Conservation (phyloP, 2,888 invertebrate genomes). For the Cerceris rybyensis region DNA sequence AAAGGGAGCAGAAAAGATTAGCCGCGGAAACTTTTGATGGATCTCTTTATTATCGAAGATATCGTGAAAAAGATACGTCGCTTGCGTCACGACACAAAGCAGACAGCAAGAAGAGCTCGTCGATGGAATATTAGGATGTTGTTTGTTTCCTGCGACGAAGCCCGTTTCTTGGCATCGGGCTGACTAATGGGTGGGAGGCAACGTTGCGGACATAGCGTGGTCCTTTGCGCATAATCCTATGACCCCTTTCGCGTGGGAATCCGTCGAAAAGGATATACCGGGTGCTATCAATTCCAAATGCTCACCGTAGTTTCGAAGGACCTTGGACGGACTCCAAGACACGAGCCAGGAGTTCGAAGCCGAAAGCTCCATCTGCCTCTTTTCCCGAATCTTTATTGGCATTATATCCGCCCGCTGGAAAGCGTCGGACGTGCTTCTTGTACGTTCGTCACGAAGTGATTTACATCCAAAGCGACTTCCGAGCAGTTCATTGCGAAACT, state of each 20-base stretch:
- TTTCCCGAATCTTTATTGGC: slow-evolving; percentile 36
- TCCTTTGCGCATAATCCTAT: slow-evolving; percentile 69
- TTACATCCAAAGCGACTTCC: slow-evolving; percentile 34
- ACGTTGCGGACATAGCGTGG: slow-evolving; percentile 59
- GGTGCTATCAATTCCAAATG: slow-evolving; percentile 69
- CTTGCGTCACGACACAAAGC: not conserved
- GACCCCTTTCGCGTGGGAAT: slow-evolving; percentile 66
- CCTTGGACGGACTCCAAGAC: slow-evolving; percentile 71
- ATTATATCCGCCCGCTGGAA: slow-evolving; percentile 17
- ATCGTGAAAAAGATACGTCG: no score
- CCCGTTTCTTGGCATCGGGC: slow-evolving; percentile 39
- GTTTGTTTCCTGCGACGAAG: slow-evolving; percentile 41
- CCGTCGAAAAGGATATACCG: slow-evolving; percentile 54
- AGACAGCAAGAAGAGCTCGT: not conserved
- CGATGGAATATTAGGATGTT: slow-evolving; percentile 5
- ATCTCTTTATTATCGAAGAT: no score
- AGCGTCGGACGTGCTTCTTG: slow-evolving; percentile 23
- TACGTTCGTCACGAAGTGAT: slow-evolving; percentile 34
- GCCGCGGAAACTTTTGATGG: no score
- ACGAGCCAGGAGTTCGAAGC: slow-evolving; percentile 25
- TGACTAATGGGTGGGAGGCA: slow-evolving; percentile 26
- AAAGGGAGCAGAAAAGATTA: no score
- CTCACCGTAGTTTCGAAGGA: slow-evolving; percentile 66
- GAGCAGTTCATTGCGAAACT: slow-evolving; percentile 1
- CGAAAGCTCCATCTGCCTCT: slow-evolving; percentile 11